A percentile compares a stretch with the other conserved stretches of the same genome.
Evolutionary conservation across 2,888 invertebrate genomes (phyloP).

Genomic region (Anoncus sp.): DNA sequence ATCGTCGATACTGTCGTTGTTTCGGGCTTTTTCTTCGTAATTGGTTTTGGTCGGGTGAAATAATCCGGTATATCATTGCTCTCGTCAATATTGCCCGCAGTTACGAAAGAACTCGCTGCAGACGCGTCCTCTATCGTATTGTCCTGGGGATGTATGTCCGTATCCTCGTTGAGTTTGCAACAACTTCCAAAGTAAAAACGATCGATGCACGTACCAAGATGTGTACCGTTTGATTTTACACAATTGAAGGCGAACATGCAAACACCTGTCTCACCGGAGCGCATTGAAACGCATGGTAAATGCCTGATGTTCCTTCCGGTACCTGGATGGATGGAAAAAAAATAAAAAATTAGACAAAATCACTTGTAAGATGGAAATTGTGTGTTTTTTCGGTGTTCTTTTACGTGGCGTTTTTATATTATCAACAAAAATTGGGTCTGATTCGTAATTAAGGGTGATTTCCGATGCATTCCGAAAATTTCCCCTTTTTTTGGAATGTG

Average conservation of each 20-base stretch:
- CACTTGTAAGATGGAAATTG: too few relatives aligned
- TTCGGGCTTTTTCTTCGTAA: constrained; percentile 68
- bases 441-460: too few relatives aligned
- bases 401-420: too few relatives aligned
- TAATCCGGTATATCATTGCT: constrained; percentile 80
- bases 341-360: background rate
- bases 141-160: constrained; percentile 85
- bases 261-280: constrained; percentile 91
- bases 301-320: constrained; percentile 95
- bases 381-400: too few relatives aligned
- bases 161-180: constrained; percentile 89
- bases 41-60: constrained; percentile 75
- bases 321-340: constrained; percentile 85
- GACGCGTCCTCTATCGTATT: constrained; percentile 86
- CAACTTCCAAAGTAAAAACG: constrained; percentile 97
- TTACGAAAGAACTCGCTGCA: constrained; percentile 72
- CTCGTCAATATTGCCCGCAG: constrained; percentile 75
- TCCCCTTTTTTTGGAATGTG: too few relatives aligned
- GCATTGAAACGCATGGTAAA: constrained; percentile 93
- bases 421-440: too few relatives aligned
- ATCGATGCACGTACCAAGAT: constrained; percentile 96
- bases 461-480: too few relatives aligned
- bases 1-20: constrained; percentile 28
- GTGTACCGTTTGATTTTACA: constrained; percentile 95
- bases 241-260: constrained; percentile 98